These are phyloP conservation scores for Zelostemma sp. DNA, from an alignment of 1,140 invertebrate species.

Conservation along the genomic window DNA sequence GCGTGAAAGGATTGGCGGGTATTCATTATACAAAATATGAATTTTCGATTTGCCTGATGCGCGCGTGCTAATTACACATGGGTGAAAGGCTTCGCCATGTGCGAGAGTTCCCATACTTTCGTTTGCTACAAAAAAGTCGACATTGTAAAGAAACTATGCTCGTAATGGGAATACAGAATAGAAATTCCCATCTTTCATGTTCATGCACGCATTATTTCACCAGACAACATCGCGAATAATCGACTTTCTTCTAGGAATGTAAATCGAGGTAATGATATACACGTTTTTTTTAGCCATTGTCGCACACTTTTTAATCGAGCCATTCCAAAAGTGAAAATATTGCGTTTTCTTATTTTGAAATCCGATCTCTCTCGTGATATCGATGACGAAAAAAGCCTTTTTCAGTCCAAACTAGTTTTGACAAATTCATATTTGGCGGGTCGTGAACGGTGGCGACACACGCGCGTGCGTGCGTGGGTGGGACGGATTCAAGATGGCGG, in stretches of 20 bases:
- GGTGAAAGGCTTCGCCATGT: constrained; percentile 57
- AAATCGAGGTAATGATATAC: constrained; percentile 19
- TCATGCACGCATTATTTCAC: neutral
- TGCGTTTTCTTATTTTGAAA: constrained; percentile 4
- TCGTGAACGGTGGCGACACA: no score
- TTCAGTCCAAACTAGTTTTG: no score
- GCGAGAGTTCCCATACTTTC: constrained; percentile 63
- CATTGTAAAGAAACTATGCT: constrained; percentile 28
- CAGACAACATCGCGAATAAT: constrained; percentile 21
- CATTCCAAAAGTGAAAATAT: constrained; percentile 50
- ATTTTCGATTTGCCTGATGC: constrained; percentile 36
- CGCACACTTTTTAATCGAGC: constrained; percentile 47
- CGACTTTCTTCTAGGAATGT: constrained; percentile 23
- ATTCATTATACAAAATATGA: constrained; percentile 13
- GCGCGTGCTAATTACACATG: constrained; percentile 41
- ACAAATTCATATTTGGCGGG: no score
- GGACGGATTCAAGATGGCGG: no score
- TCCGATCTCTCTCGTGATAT: no score
- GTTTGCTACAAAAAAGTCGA: constrained; percentile 46
- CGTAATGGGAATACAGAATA: constrained; percentile 43
- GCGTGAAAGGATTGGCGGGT: constrained; percentile 21
- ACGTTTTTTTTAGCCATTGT: constrained; percentile 28
- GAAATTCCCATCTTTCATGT: constrained; percentile 53
- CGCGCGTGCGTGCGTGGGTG: neutral
- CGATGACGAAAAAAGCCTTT: no score